Base-by-base conservation (phyloP, 2,797 vertebrate species). In the Sciurus carolinensis region DNA sequence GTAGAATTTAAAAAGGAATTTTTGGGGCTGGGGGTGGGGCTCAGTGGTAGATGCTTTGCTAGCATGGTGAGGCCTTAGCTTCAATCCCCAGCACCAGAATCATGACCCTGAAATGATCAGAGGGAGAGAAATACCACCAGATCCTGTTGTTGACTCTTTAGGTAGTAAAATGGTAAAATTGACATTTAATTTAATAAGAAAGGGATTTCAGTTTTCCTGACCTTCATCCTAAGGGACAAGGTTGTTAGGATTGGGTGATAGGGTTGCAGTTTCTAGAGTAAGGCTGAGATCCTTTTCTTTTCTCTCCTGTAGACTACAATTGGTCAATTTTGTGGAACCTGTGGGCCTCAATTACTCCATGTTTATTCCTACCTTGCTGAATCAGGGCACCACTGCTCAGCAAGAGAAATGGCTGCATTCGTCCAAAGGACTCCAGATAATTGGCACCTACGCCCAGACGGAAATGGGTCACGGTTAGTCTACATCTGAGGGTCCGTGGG, bases 391-490 rank as follows among this genome's bases (percentile, higher is more conserved):
- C 97, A 98, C 97, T 97, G 98, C 99, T 97, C 99, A 99, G 99
- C 95, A 98, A 96, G 97, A 98, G 98, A 99, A 99, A 98, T 99
- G 99, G 99, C 98, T 99, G 97, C 98, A 98, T 79, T 97, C 99
- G 97, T 97, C 98, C 87, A 50, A 72, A 96, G 99, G 98, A 98
- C 98, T 98, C 98, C 96, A 99, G 98, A 99, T 98, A 98, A 52
- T 99, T 98, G 99, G 99, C 98, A 99, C 99, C 82, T 99, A 99
- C 97, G 99, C 99, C 98, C 99, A 99, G 98, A 99, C 99, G 92
- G 99, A 99, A 98, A 67, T 99, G 98, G 99, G 99, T 97, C 99
- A 99, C 98, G 99, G 99, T 99, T 99, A 99, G 99, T 99, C 98
- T 93, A 97, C 92, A 54, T 93, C 76, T 93, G 96, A 98, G 97